These are phyloP conservation scores for Drosophila leonis DNA, from an alignment of 2,888 invertebrate species.

Conservation along the genomic window DNA sequence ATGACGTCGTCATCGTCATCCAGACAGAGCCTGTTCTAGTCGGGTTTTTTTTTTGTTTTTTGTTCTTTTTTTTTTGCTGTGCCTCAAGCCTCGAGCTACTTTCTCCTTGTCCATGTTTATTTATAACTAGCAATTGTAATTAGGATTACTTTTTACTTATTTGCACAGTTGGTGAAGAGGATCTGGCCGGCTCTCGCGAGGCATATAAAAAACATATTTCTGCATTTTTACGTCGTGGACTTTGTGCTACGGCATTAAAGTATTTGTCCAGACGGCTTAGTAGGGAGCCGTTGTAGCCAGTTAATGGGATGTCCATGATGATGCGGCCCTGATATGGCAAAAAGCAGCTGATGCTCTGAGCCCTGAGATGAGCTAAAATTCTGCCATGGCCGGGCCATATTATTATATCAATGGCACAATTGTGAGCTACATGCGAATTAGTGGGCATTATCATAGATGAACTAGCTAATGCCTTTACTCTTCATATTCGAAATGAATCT, in stretches of 20 bases:
- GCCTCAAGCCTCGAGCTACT: slow-evolving; percentile 23
- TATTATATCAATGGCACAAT: slow-evolving; percentile 17
- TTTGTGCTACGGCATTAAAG: slow-evolving; percentile 63
- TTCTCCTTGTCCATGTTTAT: slow-evolving; percentile 72
- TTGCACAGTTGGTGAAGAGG: slow-evolving; percentile 71
- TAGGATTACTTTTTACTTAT: slow-evolving; percentile 81
- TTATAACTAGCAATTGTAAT: slow-evolving; percentile 80
- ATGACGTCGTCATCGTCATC: slow-evolving; percentile 55
- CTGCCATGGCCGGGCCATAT: neutral
- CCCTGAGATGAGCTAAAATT: slow-evolving; percentile 2
- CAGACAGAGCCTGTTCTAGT: slow-evolving; percentile 17
- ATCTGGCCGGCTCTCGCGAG: slow-evolving; percentile 22
- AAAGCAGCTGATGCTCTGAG: slow-evolving; percentile 38
- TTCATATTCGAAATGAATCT: slow-evolving; percentile 1
- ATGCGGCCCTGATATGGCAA: slow-evolving; percentile 21
- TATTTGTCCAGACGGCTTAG: slow-evolving; percentile 74
- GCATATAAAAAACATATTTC: slow-evolving; percentile 75
- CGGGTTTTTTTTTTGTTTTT: neutral
- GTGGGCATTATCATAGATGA: slow-evolving; percentile 37
- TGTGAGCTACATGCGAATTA: slow-evolving; percentile 37
- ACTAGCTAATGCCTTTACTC: slow-evolving; percentile 11
- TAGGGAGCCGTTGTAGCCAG: slow-evolving; percentile 44
- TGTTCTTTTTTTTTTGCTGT: slow-evolving; percentile 15
- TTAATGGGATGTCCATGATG: slow-evolving; percentile 45
- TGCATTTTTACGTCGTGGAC: slow-evolving; percentile 58